Conservation (phyloP, 1,140 invertebrate species). For the Drosophila parvula region DNA sequence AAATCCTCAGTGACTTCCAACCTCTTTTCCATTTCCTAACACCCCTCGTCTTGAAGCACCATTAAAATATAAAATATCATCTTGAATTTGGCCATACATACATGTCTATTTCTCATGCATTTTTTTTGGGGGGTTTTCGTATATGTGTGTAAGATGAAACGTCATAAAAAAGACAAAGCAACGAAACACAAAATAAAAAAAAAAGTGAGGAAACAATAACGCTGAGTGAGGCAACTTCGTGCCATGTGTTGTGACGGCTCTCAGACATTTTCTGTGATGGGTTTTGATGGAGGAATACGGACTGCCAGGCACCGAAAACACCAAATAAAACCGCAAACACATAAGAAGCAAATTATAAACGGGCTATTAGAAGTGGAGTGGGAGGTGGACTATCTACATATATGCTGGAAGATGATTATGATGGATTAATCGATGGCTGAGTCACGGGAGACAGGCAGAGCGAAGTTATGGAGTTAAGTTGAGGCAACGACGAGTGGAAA, state of each 20-base stretch:
- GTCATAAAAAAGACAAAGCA: slow-evolving; percentile 70
- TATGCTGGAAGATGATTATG: slow-evolving; percentile 26
- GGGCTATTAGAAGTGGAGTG: slow-evolving; percentile 46
- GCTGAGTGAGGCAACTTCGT: slow-evolving; percentile 46
- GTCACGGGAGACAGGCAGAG: neutral
- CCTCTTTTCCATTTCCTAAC: neutral
- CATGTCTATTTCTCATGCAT: slow-evolving; percentile 19
- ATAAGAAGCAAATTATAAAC: slow-evolving; percentile 43
- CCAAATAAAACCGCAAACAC: slow-evolving; percentile 23
- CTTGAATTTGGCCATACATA: slow-evolving; percentile 34
- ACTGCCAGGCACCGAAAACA: neutral
- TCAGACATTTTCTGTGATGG: slow-evolving; percentile 28
- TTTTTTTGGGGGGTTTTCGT: slow-evolving; percentile 30
- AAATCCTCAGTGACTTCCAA: neutral
- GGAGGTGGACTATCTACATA: slow-evolving; percentile 17
- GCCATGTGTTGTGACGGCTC: slow-evolving; percentile 49
- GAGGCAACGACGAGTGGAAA: neutral
- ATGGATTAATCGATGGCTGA: slow-evolving; percentile 38
- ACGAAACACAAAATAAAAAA: slow-evolving; percentile 13
- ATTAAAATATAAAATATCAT: slow-evolving; percentile 43
- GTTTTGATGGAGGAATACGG: slow-evolving; percentile 42
- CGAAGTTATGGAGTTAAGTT: neutral
- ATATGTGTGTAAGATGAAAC: slow-evolving; percentile 67
- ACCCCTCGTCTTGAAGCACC: neutral
- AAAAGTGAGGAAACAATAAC: slow-evolving; percentile 48